Percentiles rank a stretch among this genome's conserved stretches.
These are phyloP conservation scores for Aphelocoma coerulescens DNA, from an alignment of 2,113 vertebrate genomes.

Conservation along the genomic window DNA sequence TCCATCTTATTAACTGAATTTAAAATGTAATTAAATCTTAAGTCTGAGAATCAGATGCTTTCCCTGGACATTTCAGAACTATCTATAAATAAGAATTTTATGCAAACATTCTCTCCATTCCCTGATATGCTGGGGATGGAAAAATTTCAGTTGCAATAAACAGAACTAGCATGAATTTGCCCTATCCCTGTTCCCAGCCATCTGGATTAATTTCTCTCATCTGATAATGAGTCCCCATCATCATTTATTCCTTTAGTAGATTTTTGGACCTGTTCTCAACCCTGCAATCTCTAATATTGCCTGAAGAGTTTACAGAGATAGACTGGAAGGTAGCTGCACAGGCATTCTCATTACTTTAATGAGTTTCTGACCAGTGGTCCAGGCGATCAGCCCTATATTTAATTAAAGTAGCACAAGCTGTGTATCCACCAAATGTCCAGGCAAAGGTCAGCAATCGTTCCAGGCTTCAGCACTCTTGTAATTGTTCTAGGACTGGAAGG, in stretches of 20 bases:
- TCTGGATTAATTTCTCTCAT: conserved; percentile 49
- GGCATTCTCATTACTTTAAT: conserved; percentile 55
- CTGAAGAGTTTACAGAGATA: conserved; percentile 35
- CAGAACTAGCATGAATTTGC: conserved; percentile 2
- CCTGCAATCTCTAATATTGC: conserved; percentile 25
- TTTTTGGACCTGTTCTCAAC: conserved; percentile 15
- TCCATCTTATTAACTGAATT: not conserved
- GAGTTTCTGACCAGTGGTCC: conserved; percentile 56
- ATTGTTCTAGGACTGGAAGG: not conserved
- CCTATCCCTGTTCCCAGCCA: not conserved
- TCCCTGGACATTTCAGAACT: not conserved
- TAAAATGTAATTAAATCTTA: not conserved
- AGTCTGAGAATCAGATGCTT: not conserved
- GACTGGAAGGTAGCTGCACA: conserved; percentile 35
- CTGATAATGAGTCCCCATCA: conserved; percentile 8
- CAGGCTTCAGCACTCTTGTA: not conserved
- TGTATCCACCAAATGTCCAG: conserved; percentile 35
- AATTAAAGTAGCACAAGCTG: conserved; percentile 39
- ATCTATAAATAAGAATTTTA: not conserved
- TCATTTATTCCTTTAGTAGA: conserved; percentile 23
- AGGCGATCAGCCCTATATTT: conserved; percentile 35
- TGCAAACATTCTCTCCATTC: not conserved
- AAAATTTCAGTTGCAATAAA: not conserved
- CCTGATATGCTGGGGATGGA: not conserved
- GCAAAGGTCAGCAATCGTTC: conserved; percentile 50